Base-by-base conservation (phyloP, 2,797 vertebrate genomes). In the Synanceia verrucosa region DNA sequence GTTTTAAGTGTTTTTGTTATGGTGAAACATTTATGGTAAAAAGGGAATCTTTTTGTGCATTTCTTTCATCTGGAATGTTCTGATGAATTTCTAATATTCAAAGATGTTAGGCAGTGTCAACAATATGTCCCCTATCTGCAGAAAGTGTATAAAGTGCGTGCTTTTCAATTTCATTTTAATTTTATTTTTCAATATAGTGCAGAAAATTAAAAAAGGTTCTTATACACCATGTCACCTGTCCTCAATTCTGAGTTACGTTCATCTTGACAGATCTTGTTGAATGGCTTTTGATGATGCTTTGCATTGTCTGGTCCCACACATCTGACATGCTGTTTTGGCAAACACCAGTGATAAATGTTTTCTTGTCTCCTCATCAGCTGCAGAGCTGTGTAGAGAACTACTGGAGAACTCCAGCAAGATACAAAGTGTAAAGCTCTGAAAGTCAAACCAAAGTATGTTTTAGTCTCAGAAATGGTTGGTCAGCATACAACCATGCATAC, bases 131-230 rank as follows among this genome's bases (percentile, higher is more conserved):
- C 67, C 53, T 74, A 52, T 81, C 72, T 88, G 60, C 84, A 86
- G 66, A 74, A 79, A 84, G 81, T 89, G 81, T 90, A 90, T 65
- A 91, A 78, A 62, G 14, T 55, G 14, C 52, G 19, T 56, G 36
- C 23, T 18, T 8, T 23, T 6, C 4, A 1, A 2, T 4, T 56
- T 58, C 53, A 62, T 74, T 90, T 85, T 84, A 1, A 1, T 9
- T 51, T 58, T 53, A 57, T 72, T 91, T 90, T 86, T 72, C 71
- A 79, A 84, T 85, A 88, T 78, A 82, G 74, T 87, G 87, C 85
- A 71, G 78, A 86, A 90, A 93, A 89, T 88, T n/a, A n/a, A 87
- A 91, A 88, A 86, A 79, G 37, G 61, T 78, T 83, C 65, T 87
- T 84, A 75, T 73, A 78, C 70, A 86, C 43, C 24, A 43, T 48